Evolutionary conservation across 64 coral and sea anemone species (phyloP).

Genomic region (Catalaphyllia jardinei): DNA sequence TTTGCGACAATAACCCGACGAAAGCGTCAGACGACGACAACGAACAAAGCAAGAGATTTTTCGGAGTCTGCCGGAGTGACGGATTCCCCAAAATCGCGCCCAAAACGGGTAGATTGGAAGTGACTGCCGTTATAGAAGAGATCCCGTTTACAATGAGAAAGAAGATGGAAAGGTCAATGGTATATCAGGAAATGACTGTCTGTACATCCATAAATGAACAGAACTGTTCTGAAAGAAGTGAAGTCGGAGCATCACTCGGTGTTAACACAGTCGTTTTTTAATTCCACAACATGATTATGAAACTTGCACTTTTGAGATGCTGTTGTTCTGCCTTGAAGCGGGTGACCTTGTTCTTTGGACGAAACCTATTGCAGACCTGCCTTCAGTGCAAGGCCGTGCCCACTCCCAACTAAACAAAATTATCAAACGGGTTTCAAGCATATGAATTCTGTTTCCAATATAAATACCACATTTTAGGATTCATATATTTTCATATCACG

Average conservation of each 20-base stretch:
- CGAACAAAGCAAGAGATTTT: neutral
- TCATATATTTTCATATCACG: neutral
- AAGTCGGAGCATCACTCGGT: neutral
- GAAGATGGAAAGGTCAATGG: neutral
- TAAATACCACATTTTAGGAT: neutral
- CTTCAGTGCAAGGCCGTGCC: too few relatives aligned
- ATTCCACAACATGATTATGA: neutral
- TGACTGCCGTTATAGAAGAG: neutral
- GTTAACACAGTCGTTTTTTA: neutral
- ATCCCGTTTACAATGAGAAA: neutral
- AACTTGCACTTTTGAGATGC: neutral
- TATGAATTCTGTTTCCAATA: neutral
- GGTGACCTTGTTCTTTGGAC: too few relatives aligned
- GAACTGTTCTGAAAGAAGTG: neutral
- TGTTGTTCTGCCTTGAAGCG: too few relatives aligned
- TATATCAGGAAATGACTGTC: neutral
- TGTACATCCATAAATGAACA: neutral
- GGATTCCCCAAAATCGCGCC: neutral
- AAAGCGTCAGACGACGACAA: neutral
- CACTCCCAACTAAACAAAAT: too few relatives aligned
- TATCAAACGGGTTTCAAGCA: neutral
- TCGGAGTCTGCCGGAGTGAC: neutral
- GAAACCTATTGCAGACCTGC: too few relatives aligned
- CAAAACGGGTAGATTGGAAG: neutral
- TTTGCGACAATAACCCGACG: neutral